A percentile compares a stretch with the other conserved stretches of the same genome.
These are phyloP conservation scores for Odontomachus brunneus DNA, from an alignment of 1,140 invertebrate species.

Conservation along the genomic window DNA sequence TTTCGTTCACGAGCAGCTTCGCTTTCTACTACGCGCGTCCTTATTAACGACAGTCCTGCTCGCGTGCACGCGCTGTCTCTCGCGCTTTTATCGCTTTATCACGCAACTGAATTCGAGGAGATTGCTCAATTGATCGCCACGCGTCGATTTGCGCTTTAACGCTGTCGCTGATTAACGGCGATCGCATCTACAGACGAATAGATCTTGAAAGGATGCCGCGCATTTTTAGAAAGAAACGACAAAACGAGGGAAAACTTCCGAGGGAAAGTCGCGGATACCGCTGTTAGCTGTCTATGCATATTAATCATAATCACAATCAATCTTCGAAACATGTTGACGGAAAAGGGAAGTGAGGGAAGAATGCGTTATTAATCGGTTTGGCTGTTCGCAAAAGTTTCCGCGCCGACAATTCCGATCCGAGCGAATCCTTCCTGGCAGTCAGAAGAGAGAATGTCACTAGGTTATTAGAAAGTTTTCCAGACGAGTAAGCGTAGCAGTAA, in stretches of 20 bases:
- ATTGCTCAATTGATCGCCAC: not conserved
- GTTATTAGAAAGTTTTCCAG: slow-evolving; percentile 73
- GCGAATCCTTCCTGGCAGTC: slow-evolving; percentile 60
- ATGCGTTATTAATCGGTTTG: slow-evolving; percentile 14
- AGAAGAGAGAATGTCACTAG: slow-evolving; percentile 69
- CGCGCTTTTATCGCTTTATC: not conserved
- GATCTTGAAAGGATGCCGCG: too few species aligned
- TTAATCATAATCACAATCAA: slow-evolving; percentile 9
- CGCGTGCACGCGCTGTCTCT: not conserved
- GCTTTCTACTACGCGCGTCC: not conserved
- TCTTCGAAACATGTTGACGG: slow-evolving; percentile 5
- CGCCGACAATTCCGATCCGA: slow-evolving; percentile 33
- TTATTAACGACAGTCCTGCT: slow-evolving; percentile 27
- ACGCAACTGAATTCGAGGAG: not conserved
- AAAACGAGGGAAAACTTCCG: not conserved
- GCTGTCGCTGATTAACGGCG: too few species aligned
- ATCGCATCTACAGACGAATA: too few species aligned
- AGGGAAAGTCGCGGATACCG: not conserved
- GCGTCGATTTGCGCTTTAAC: too few species aligned
- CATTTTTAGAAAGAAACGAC: too few species aligned
- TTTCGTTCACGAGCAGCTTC: slow-evolving; percentile 25
- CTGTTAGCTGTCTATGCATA: not conserved
- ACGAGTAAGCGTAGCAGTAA: slow-evolving; percentile 66
- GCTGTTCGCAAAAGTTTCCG: slow-evolving; percentile 24
- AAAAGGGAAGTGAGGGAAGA: slow-evolving; percentile 26